These are phyloP conservation scores for Dryomyza anilis DNA, from an alignment of 2,888 invertebrate species.

Conservation along the genomic window DNA sequence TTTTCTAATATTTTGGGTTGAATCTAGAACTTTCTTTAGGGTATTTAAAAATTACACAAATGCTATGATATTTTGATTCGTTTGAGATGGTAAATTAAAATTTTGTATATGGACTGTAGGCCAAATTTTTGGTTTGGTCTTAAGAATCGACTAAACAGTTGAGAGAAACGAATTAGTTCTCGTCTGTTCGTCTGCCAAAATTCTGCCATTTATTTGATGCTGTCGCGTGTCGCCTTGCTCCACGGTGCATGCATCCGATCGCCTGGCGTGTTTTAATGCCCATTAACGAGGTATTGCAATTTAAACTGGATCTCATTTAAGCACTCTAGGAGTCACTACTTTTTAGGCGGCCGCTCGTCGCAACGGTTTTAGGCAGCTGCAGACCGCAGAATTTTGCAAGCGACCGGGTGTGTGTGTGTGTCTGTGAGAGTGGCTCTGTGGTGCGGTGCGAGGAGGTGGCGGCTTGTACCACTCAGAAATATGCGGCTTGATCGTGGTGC, in stretches of 20 bases:
- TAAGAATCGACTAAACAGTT: too few species aligned
- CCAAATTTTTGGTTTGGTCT: background rate
- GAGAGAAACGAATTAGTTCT: background rate
- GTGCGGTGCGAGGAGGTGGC: background rate
- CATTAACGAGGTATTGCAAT: conserved; percentile 60
- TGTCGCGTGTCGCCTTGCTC: conserved; percentile 19
- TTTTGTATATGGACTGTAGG: background rate
- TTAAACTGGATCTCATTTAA: conserved; percentile 59
- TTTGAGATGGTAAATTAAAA: too few species aligned
- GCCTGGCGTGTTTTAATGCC: conserved; percentile 56
- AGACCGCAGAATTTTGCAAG: conserved; percentile 13
- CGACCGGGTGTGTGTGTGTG: conserved; percentile 12
- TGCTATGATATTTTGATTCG: too few species aligned
- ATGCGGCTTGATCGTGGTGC: background rate
- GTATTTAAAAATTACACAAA: too few species aligned
- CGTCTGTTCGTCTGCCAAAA: background rate
- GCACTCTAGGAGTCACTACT: conserved; percentile 44
- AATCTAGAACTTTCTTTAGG: too few species aligned
- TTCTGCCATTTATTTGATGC: background rate
- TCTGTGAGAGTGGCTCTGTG: conserved; percentile 1
- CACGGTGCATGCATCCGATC: conserved; percentile 38
- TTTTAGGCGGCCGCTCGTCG: conserved; percentile 30
- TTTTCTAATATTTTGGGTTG: too few species aligned
- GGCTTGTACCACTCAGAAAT: too few species aligned
- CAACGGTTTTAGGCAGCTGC: conserved; percentile 25